phyloP scores from a whole-genome alignment of 2,113 vertebrate species.

The Prunella fulvescens region DNA sequence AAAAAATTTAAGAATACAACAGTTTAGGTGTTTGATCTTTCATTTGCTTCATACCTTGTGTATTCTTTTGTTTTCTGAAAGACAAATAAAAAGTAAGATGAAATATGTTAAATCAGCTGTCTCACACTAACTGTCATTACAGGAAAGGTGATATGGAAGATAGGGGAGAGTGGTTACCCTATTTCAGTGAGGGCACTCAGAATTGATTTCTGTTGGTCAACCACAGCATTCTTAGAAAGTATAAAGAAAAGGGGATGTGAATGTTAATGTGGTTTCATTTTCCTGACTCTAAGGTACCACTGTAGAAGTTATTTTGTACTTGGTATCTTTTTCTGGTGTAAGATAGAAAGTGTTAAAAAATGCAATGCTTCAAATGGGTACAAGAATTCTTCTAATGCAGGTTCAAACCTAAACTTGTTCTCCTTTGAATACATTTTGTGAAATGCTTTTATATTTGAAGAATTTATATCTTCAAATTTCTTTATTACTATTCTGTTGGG shows the following conservation, averaged over 20 bases:
- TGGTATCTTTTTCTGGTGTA: not conserved
- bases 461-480: not conserved
- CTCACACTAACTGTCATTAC: not conserved
- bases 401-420: not conserved
- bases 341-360: not conserved
- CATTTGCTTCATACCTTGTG: not conserved
- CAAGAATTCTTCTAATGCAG: not conserved
- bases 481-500: not conserved
- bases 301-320: not conserved
- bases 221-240: not conserved
- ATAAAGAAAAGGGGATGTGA: not conserved
- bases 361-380: not conserved
- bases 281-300: not conserved
- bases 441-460: not conserved
- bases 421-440: not conserved
- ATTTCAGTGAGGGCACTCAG: not conserved
- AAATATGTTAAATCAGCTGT: not conserved
- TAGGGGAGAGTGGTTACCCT: not conserved
- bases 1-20: not conserved
- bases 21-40: not conserved
- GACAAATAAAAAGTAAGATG: not conserved
- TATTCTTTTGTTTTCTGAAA: not conserved
- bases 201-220: not conserved
- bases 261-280: not conserved
- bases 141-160: not conserved